Percentiles rank a stretch among this genome's conserved stretches.
Conservation (phyloP, 2,888 invertebrate genomes). For the Tipula vernalis region DNA sequence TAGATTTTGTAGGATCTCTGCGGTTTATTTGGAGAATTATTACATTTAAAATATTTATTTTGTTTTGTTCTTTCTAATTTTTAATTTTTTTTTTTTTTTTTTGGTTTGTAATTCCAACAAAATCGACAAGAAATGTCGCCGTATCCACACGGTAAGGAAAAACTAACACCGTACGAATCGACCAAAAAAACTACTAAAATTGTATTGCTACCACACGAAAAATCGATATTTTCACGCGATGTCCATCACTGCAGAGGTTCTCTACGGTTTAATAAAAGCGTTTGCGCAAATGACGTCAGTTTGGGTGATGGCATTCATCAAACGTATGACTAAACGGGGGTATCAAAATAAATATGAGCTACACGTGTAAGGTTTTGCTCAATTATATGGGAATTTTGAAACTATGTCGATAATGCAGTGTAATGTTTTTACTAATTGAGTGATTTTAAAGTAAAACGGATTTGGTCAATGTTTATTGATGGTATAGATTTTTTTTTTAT, state of each 20-base stretch:
- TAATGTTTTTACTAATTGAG: background rate
- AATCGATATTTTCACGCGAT: constrained; percentile 19
- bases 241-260: constrained; percentile 17
- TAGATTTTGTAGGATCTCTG: background rate
- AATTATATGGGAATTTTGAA: background rate
- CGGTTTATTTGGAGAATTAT: background rate
- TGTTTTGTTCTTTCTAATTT: too few species aligned
- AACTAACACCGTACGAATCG: constrained; percentile 15
- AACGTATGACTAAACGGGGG: background rate
- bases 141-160: constrained; percentile 9
- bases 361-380: background rate
- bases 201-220: constrained; percentile 11
- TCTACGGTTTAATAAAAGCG: constrained; percentile 15
- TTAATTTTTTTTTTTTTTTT: background rate
- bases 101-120: background rate
- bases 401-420: background rate
- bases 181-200: constrained; percentile 6
- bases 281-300: constrained; percentile 18
- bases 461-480: background rate
- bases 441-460: background rate
- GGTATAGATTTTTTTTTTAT: background rate
- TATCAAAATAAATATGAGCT: background rate
- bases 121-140: constrained; percentile 7
- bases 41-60: background rate
- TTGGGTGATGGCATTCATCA: background rate